These are phyloP conservation scores for Penelope pileata DNA, from an alignment of 2,113 vertebrate species.

Conservation along the genomic window DNA sequence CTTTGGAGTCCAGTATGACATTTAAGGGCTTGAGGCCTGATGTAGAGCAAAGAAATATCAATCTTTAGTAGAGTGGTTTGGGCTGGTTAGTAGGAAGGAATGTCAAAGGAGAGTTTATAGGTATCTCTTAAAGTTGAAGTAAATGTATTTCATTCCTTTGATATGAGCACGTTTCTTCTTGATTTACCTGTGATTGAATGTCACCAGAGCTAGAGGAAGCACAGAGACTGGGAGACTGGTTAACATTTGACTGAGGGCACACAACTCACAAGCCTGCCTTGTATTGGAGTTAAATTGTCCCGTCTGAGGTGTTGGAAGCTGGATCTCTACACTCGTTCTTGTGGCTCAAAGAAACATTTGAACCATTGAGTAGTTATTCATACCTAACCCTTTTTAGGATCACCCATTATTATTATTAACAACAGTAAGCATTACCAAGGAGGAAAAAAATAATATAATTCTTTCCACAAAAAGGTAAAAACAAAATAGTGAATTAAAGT, in stretches of 20 bases:
- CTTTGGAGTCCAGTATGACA: slow-evolving; percentile 23
- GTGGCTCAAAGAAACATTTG: neutral
- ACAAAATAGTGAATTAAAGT: slow-evolving; percentile 69
- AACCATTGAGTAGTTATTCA: slow-evolving; percentile 10
- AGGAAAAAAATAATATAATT: slow-evolving; percentile 11
- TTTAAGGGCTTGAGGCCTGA: slow-evolving; percentile 29
- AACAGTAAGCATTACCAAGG: neutral
- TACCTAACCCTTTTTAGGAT: slow-evolving; percentile 16
- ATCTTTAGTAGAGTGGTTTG: neutral
- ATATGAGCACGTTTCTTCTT: neutral
- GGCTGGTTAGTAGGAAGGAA: slow-evolving; percentile 1
- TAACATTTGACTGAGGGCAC: neutral
- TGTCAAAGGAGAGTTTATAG: slow-evolving; percentile 29
- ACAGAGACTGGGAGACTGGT: neutral
- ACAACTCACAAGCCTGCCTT: neutral
- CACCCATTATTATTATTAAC: slow-evolving; percentile 38
- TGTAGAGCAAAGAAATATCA: slow-evolving; percentile 45
- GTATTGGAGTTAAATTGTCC: neutral
- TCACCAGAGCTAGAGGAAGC: neutral
- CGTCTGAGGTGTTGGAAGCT: neutral
- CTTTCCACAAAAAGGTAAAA: slow-evolving; percentile 49
- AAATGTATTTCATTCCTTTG: slow-evolving; percentile 36
- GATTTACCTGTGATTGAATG: slow-evolving; percentile 9
- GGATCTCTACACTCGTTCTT: neutral
- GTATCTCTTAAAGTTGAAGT: slow-evolving; percentile 7